phyloP scores from a whole-genome alignment of 2,888 invertebrate genomes.

The Rotaria socialis region DNA sequence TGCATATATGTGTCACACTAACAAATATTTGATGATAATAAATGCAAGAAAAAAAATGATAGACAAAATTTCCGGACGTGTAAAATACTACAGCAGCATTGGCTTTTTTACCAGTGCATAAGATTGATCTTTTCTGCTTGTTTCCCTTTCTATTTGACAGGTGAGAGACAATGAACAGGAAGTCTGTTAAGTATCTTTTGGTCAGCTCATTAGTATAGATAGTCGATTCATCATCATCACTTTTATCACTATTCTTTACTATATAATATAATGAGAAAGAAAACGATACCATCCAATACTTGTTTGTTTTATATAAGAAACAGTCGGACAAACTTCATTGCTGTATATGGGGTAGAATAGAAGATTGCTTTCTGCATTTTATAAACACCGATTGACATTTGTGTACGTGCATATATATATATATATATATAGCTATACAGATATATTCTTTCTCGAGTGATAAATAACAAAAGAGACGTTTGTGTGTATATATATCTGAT shows the following conservation, averaged over 20 bases:
- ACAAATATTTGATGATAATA: constrained; percentile 13
- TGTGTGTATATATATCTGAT: not conserved
- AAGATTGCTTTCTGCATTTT: not conserved
- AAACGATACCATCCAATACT: not conserved
- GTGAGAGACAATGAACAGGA: not conserved
- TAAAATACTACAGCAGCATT: not conserved
- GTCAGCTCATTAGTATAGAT: not conserved
- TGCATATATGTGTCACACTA: not conserved
- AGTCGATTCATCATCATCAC: not conserved
- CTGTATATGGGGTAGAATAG: not conserved
- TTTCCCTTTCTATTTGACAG: not conserved
- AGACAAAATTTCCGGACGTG: constrained; percentile 9
- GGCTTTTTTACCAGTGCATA: not conserved
- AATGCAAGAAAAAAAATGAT: not conserved
- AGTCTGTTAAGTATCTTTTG: not conserved
- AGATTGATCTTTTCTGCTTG: not conserved
- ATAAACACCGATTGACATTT: not conserved
- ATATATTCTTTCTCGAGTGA: not conserved
- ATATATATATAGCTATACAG: no score
- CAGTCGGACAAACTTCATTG: not conserved
- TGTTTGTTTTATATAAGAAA: not conserved
- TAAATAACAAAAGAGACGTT: not conserved
- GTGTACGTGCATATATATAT: not conserved
- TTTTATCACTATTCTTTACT: not conserved
- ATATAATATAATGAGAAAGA: not conserved